A percentile compares a stretch with the other conserved stretches of the same genome.
These are phyloP conservation scores for Neuroscelio doddi DNA, from an alignment of 2,888 invertebrate genomes.

Conservation along the genomic window DNA sequence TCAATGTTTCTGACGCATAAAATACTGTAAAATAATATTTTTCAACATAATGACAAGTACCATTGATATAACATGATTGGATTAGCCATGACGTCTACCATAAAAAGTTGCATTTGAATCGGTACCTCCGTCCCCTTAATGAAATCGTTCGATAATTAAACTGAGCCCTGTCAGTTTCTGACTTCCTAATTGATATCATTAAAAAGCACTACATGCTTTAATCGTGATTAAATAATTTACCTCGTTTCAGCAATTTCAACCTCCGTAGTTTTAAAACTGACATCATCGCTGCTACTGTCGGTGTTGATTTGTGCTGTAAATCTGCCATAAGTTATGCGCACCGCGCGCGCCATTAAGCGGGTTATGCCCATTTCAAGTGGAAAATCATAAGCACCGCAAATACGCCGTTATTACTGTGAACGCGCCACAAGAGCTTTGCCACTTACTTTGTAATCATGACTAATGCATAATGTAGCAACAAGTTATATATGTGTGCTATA, in stretches of 20 bases:
- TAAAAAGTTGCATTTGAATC: too few relatives aligned
- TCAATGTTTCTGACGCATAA: too few relatives aligned
- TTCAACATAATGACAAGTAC: too few relatives aligned
- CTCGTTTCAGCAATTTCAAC: constrained; percentile 8
- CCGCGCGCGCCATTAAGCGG: constrained; percentile 58
- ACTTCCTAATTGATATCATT: not conserved
- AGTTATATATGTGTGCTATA: constrained; percentile 7
- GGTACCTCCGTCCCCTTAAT: too few relatives aligned
- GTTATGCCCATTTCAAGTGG: constrained; percentile 66
- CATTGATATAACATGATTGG: too few relatives aligned
- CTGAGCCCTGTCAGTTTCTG: not conserved
- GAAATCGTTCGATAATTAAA: constrained; percentile 4
- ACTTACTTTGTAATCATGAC: constrained; percentile 68
- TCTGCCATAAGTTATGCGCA: constrained; percentile 57
- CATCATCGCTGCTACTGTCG: constrained; percentile 32
- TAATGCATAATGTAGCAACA: constrained; percentile 64
- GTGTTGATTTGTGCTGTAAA: constrained; percentile 51
- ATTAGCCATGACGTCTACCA: too few relatives aligned
- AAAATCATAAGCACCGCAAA: constrained; percentile 65
- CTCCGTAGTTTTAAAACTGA: constrained; percentile 47
- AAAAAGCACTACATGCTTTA: not conserved
- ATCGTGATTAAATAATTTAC: not conserved
- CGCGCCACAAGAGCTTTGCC: constrained; percentile 58
- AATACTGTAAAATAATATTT: too few relatives aligned
- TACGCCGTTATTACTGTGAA: constrained; percentile 63